Percentiles rank a stretch among this genome's conserved stretches.
phyloP scores from a whole-genome alignment of 2,888 invertebrate species.

The Xanthorhoe designata region DNA sequence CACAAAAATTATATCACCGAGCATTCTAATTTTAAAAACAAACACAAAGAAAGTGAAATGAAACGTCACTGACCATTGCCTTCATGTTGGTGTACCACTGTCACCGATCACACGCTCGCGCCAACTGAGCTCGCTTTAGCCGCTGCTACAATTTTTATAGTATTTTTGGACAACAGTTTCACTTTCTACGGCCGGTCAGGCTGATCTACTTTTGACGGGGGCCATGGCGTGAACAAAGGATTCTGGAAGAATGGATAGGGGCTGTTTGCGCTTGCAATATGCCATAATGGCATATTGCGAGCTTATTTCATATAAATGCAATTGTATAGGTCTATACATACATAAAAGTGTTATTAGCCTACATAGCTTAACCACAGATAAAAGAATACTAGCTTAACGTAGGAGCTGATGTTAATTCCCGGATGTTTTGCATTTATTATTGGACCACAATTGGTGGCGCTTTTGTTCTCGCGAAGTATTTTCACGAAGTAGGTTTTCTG shows the following conservation, averaged over 20 bases:
- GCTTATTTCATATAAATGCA: background rate
- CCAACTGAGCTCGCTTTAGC: slow-evolving; percentile 70
- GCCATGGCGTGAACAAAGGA: slow-evolving; percentile 68
- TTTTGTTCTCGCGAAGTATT: too few species aligned
- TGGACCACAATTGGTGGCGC: too few species aligned
- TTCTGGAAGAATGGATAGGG: slow-evolving; percentile 13
- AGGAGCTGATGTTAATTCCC: too few species aligned
- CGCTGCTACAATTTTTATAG: slow-evolving; percentile 80
- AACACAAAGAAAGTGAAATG: slow-evolving; percentile 65
- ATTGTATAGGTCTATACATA: too few species aligned
- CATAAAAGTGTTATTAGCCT: too few species aligned
- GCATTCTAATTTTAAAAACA: slow-evolving; percentile 56
- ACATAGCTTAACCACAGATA: too few species aligned
- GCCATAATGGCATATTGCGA: slow-evolving; percentile 17
- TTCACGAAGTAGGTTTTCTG: too few species aligned
- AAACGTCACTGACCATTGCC: slow-evolving; percentile 73
- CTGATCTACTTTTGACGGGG: slow-evolving; percentile 75
- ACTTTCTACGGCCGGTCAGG: slow-evolving; percentile 79
- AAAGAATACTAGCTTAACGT: too few species aligned
- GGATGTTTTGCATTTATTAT: too few species aligned
- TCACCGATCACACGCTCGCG: slow-evolving; percentile 60
- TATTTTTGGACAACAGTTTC: slow-evolving; percentile 70
- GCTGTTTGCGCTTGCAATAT: slow-evolving; percentile 10
- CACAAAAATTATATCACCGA: slow-evolving; percentile 45
- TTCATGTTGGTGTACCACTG: slow-evolving; percentile 58